A percentile compares a stretch with the other conserved stretches of the same genome.
These are phyloP conservation scores for Pristionchus japonicus DNA, from an alignment of 2,888 invertebrate species.

Conservation along the genomic window DNA sequence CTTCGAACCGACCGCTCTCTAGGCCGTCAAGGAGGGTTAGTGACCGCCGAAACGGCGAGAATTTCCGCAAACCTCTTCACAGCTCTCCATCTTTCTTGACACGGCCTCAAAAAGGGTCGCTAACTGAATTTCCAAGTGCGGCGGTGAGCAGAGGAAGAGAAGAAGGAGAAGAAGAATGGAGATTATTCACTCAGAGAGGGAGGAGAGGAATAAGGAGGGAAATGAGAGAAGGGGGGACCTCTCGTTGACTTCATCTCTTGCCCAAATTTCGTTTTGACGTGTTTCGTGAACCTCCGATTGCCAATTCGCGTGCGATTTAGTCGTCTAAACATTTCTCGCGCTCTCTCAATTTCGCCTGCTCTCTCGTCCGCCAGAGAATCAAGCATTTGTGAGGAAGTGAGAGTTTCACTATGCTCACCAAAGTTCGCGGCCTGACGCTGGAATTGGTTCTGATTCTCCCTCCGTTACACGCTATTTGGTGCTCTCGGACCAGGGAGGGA, in stretches of 20 bases:
- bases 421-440: neutral
- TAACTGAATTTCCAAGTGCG: slow-evolving; percentile 23
- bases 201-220: neutral
- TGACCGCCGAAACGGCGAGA: neutral
- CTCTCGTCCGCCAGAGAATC: neutral
- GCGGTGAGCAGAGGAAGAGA: neutral
- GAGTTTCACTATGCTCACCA: neutral
- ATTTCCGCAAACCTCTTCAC: neutral
- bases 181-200: slow-evolving; percentile 29
- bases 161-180: slow-evolving; percentile 28
- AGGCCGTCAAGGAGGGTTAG: neutral
- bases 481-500: neutral
- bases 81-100: neutral
- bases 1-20: neutral
- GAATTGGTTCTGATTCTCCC: neutral
- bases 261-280: neutral
- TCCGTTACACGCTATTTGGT: neutral
- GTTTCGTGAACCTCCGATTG: neutral
- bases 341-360: neutral
- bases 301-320: neutral
- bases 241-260: neutral
- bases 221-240: neutral
- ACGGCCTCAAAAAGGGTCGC: neutral
- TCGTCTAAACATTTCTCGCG: neutral
- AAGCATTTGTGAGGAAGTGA: neutral